Evolutionary conservation across 1,140 invertebrate species (phyloP), one percentile per base, ranked within the genome.

Genomic region (Drosophila ambigua): DNA sequence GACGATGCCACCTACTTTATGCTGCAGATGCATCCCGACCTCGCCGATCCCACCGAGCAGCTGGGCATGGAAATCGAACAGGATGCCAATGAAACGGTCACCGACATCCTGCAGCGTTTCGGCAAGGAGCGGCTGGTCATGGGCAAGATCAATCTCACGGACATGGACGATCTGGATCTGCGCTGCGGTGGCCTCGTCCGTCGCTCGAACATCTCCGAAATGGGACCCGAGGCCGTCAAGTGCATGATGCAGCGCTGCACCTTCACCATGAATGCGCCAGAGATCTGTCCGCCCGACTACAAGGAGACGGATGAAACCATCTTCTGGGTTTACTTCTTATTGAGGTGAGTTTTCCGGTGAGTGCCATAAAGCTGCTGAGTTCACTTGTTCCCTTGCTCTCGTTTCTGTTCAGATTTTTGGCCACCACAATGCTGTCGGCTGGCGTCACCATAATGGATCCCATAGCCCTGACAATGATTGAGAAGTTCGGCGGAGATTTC

Each of bases 361-460:
- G 35, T 28, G n/a, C 5, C 8, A 2, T 5, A 5, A 39, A 5
- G 11, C 6, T 2, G 4, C 4, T 9, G 4, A 15, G 24, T 35
- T 20, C 24, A 35, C 23, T 6, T 16, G 16, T 16, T 16, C 16
- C 16, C 16, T 23, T 16, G 2, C 20, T 16, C 5, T 13, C 11
- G 16, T 16, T 35, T 39, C 13, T 6, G 11, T 55, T 39, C 23
- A 91, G 96, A 77, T 96, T 97, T 72, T 91, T 96, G 63, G 96
- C 95, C 2, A 96, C 94, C 6, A 95, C 95, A 2, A 96, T 96
- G 94, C 91, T 96, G 62, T 95, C 94, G 2, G 95, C 95, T 23
- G 95, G 95, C 7, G 95, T 97, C 1, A 96, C 95, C 8, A 95
- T 97, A 57, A 95, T 97, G 94, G 96, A 97, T 92, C 96, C 96